phyloP scores from a whole-genome alignment of 2,113 vertebrate species.

The Solea solea region DNA sequence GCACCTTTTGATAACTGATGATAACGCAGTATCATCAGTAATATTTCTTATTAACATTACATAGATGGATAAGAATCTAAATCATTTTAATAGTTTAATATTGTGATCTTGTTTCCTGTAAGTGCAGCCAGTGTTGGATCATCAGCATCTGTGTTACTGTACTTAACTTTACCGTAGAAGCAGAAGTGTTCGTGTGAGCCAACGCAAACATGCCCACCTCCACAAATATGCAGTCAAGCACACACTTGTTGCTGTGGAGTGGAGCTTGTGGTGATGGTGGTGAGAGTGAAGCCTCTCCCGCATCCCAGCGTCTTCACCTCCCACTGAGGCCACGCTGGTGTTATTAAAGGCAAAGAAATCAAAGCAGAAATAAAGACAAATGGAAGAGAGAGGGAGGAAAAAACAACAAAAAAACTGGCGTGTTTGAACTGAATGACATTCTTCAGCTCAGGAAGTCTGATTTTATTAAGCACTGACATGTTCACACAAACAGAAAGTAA shows the following conservation, averaged over 20 bases:
- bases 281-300: slow-evolving; percentile 52
- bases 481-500: neutral
- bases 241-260: slow-evolving; percentile 62
- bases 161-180: neutral
- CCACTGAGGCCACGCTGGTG: slow-evolving; percentile 46
- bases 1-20: too few species aligned
- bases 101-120: slow-evolving; percentile 12
- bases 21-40: too few species aligned
- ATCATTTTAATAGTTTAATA: too few species aligned
- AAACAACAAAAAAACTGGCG: neutral
- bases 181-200: slow-evolving; percentile 42
- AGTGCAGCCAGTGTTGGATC: neutral
- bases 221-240: slow-evolving; percentile 78
- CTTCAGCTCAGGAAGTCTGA: slow-evolving; percentile 36
- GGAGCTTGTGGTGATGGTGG: slow-evolving; percentile 35
- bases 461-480: slow-evolving; percentile 32
- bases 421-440: slow-evolving; percentile 50
- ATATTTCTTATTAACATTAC: too few species aligned
- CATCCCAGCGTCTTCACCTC: slow-evolving; percentile 44
- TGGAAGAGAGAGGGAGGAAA: neutral
- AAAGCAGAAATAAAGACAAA: slow-evolving; percentile 10
- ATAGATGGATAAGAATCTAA: too few species aligned
- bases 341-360: slow-evolving; percentile 23
- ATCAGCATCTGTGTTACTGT: slow-evolving; percentile 8
- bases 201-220: slow-evolving; percentile 69